Evolutionary conservation across 1,140 invertebrate genomes (phyloP).

Genomic region (Lanistes nyassanus): DNA sequence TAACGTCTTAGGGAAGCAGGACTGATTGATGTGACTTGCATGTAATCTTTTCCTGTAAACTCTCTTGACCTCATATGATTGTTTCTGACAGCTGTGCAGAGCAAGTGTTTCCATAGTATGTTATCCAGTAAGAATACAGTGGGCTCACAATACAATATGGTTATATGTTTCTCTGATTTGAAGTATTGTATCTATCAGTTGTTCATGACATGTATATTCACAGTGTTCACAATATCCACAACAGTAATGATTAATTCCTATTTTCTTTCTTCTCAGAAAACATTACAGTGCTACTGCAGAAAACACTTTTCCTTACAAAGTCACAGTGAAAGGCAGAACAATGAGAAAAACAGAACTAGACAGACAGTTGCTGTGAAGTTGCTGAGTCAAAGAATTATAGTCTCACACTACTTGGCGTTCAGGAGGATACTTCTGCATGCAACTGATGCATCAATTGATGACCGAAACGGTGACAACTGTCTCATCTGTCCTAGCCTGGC

Average conservation of each 20-base stretch:
- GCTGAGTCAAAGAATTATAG: background rate
- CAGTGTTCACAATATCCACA: background rate
- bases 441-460: background rate
- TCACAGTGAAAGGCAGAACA: constrained; percentile 6
- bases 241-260: background rate
- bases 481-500: too few relatives aligned
- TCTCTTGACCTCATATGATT: background rate
- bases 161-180: background rate
- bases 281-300: constrained; percentile 20
- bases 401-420: background rate
- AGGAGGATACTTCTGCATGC: background rate
- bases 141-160: too few relatives aligned
- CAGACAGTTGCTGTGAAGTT: background rate
- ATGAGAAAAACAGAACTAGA: background rate
- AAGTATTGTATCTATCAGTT: background rate
- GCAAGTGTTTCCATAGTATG: background rate
- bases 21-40: background rate
- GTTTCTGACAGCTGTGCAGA: background rate
- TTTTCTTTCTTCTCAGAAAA: constrained; percentile 20
- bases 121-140: background rate
- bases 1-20: background rate
- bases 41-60: background rate
- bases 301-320: constrained; percentile 11
- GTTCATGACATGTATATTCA: background rate
- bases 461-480: background rate